Evolutionary conservation across 2,113 vertebrate species (phyloP), one percentile per base, ranked within the genome.

Genomic region (Typhlomys cinereus): DNA sequence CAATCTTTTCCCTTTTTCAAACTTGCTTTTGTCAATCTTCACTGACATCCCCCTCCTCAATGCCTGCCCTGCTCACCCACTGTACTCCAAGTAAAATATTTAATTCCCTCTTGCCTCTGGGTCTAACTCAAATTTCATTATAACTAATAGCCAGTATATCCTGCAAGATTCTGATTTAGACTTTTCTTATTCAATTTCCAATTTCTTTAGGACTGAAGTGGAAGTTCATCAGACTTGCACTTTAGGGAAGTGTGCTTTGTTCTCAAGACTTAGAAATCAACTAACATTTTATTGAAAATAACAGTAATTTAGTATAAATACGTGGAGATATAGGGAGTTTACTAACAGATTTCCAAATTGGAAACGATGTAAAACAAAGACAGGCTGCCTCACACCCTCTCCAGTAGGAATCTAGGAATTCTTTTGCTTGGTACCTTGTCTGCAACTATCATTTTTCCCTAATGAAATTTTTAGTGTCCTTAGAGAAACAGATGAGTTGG

Each of bases 91-190:
- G 73, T 44, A 73, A 71, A 78, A 20, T 73, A 75, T 88, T 71
- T 41, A 92, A 10, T 50, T 94, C 44, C 79, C n/a, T 17, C 4
- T 87, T 88, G 57, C n/a, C 50, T 85, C 23, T 44, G 34, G 34
- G 34, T 70, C 18, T 61, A 86, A 34, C 62, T 80, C 39, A 85
- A 78, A 74, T 79, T 88, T 21, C 61, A 17, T 82, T 91, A 85
- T 83, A 57, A 74, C 13, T 69, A 36, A 75, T n/a, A 84, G 27
- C 62, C 70, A 59, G 25, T 62, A 69, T n/a, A n/a, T n/a, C n/a
- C n/a, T n/a, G n/a, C n/a, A n/a, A 7, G 41, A 67, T 64, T 85
- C 80, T 73, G 27, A 76, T 48, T 71, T 71, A 82, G 2, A 2
- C 4, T 87, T 82, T 64, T 14, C 5, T 90, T 82, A 57, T 17